These are phyloP conservation scores for Cisticola juncidis DNA, from an alignment of 2,113 vertebrate species.

Conservation along the genomic window DNA sequence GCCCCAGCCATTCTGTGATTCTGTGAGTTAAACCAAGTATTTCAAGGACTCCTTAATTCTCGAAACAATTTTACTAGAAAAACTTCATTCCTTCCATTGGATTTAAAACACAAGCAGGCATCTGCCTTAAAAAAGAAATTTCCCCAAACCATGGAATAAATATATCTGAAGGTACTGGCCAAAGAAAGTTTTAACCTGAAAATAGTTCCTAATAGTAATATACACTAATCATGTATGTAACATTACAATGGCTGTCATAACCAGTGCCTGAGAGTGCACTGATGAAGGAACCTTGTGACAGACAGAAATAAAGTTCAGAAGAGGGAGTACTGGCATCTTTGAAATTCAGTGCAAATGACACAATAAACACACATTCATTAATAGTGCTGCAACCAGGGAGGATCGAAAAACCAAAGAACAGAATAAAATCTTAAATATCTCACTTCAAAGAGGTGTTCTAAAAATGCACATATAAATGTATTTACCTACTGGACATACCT, in stretches of 20 bases:
- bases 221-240: neutral
- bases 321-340: neutral
- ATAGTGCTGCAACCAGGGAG: neutral
- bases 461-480: neutral
- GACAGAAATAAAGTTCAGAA: neutral
- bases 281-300: constrained; percentile 2
- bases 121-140: neutral
- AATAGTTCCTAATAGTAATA: neutral
- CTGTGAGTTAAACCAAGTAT: neutral
- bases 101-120: neutral
- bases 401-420: neutral
- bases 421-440: neutral
- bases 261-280: neutral
- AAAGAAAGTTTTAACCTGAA: neutral
- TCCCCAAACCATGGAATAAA: neutral
- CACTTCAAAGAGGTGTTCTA: neutral
- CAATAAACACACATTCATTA: neutral
- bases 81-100: neutral
- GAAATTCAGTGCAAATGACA: constrained; percentile 20
- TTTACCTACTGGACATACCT: constrained; percentile 75
- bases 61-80: neutral
- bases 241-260: neutral
- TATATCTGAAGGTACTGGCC: neutral
- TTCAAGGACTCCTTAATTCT: neutral
- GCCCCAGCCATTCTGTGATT: neutral